Base-by-base conservation (phyloP, 1,140 invertebrate species). In the Dendrolimus punctatus region DNA sequence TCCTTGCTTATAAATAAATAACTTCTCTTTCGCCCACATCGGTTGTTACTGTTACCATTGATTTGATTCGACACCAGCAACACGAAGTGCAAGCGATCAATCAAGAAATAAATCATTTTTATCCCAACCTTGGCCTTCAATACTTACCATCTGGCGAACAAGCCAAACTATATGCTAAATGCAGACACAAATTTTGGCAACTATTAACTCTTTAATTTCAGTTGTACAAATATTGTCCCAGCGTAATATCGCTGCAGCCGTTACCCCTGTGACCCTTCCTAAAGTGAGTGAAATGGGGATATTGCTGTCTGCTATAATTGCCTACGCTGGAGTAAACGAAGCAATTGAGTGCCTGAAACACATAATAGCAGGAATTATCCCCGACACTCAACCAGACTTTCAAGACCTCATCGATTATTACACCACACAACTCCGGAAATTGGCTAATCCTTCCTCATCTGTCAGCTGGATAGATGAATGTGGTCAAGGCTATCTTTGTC, bases 321-420 rank as follows among this genome's bases (percentile, higher is more conserved):
- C 91, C n/a, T 94, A 92, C 68, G 89, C 92, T 23, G 92, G 93
- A 50, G 89, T 92, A 4, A 54, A 92, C 54, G 93, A 95, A 75
- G 86, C 93, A 8, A 71, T 92, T 8, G 88, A 89, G 41, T 91
- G 90, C 58, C 73, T 90, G 45, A 80, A 83, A 60, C 89, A 90
- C 64, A 85, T 91, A 41, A 66, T 87, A 37, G 81, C 88, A 53
- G 86, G 89, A 51, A 62, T 89, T 7, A 38, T 87, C 23, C 84
- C 81, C 23, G 66, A 73, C 37, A 64, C 65, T 6, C 71, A 86
- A 9, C 76, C 83, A 8, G 69, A 81, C 51, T 79, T 87, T 50
- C 60, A 76, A 57, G 76, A 74, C 46, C 64, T 86, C 49, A 71
- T 77, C 49, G 78, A 78, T 51, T 77, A 76, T 62, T 88, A 87